Conservation (phyloP, 2,888 invertebrate species). For the Parasteatoda lunata region DNA sequence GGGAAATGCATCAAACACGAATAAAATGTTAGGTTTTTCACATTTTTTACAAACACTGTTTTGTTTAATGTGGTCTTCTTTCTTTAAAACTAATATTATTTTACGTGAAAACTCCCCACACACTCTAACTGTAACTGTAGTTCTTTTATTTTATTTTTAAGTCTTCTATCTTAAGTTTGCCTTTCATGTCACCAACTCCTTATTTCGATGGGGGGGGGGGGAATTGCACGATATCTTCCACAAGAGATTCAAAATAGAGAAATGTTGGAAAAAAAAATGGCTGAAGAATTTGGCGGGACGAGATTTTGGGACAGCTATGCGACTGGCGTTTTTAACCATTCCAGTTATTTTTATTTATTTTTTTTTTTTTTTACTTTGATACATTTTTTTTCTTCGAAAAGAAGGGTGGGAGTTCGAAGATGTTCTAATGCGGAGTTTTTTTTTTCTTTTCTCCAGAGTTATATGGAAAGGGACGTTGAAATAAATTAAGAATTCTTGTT, state of each 20-base stretch:
- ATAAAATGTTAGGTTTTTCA: background rate
- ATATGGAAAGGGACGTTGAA: background rate
- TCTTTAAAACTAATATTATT: background rate
- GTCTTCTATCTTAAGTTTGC: background rate
- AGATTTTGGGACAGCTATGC: too few relatives aligned
- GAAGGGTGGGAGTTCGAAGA: too few relatives aligned
- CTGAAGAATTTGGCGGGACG: background rate
- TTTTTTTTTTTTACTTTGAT: too few relatives aligned
- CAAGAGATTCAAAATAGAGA: conserved; percentile 2
- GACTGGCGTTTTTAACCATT: background rate
- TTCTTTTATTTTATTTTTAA: background rate
- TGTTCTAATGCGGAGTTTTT: too few relatives aligned
- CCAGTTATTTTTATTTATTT: background rate
- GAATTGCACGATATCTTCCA: background rate
- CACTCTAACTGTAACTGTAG: background rate
- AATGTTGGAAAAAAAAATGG: background rate
- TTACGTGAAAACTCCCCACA: background rate
- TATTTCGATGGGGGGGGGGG: background rate
- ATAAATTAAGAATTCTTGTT: background rate
- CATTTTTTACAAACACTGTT: background rate
- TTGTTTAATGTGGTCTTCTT: background rate
- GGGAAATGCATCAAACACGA: background rate
- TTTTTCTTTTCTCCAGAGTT: background rate
- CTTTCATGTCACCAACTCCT: background rate
- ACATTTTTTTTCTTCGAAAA: too few relatives aligned